A percentile compares a stretch with the other conserved stretches of the same genome.
phyloP scores from a whole-genome alignment of 2,797 vertebrate species.

The Toxotes lorentzi region DNA sequence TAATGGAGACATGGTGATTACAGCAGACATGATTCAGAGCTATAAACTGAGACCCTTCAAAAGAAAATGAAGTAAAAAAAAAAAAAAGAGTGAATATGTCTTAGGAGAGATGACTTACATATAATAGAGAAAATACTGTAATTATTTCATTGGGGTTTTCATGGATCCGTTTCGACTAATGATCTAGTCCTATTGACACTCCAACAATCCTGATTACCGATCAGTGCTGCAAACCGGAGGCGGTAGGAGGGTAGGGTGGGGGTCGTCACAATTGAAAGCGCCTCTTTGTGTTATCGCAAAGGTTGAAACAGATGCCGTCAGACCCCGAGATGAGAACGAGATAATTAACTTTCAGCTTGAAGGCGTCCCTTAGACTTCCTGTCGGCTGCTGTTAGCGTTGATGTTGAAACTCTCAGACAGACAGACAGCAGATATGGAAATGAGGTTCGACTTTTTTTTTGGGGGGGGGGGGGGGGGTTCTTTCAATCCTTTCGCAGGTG shows the following conservation, averaged over 20 bases:
- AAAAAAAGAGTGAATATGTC: conserved; percentile 15
- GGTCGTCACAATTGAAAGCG: conserved; percentile 39
- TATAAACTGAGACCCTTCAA: conserved; percentile 45
- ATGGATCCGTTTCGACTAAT: conserved; percentile 26
- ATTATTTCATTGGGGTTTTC: conserved; percentile 21
- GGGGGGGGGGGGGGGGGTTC: background rate
- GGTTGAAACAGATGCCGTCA: conserved; percentile 33
- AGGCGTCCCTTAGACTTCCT: conserved; percentile 45
- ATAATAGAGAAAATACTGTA: background rate
- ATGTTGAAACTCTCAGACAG: conserved; percentile 9
- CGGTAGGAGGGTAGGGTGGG: background rate
- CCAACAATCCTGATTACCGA: conserved; percentile 35
- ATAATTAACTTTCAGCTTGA: conserved; percentile 69
- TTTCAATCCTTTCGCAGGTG: conserved; percentile 17
- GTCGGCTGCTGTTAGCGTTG: conserved; percentile 50
- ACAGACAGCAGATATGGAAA: conserved; percentile 34
- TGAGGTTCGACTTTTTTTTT: background rate
- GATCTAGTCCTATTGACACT: conserved; percentile 47
- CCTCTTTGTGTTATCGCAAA: conserved; percentile 43
- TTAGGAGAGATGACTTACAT: background rate
- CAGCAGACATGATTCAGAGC: conserved; percentile 36
- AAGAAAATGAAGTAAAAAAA: conserved; percentile 45
- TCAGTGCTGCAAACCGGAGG: conserved; percentile 11
- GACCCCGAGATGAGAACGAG: conserved; percentile 27
- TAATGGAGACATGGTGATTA: conserved; percentile 59